Evolutionary conservation across 2,888 invertebrate genomes (phyloP), one percentile per base, ranked within the genome.

Genomic region (Pseudanteris insignis): DNA sequence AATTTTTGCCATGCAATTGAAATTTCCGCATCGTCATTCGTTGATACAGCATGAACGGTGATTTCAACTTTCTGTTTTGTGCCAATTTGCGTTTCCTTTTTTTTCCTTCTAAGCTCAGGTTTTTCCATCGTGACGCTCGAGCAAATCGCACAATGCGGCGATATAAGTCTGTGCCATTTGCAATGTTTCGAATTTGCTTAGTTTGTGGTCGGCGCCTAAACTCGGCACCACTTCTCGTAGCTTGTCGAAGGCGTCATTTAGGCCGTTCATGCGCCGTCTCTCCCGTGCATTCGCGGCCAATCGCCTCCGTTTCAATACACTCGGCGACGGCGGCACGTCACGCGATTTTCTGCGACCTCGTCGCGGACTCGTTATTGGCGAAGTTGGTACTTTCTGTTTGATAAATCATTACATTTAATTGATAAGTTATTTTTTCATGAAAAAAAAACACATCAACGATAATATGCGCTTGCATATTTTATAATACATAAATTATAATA

Each of bases 111-210:
- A n/a, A n/a, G 10, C 14, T 63, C 15, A 44, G 13, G 50, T 50
- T 25, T 58, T 58, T 8, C 50, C 28, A 33, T 63, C 59, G 65
- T 79, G 79, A 25, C 81, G 77, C 54, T 85, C 83, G 40, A 89
- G 81, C 28, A 89, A 81, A 72, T 89, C 89, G 74, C 86, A 84
- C 8, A 90, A 78, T 0, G 89, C 88, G 3, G 84, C 79, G 47
- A 90, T 90, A 71, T 90, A 90, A 3, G 86, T 88, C 71, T 90
- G 89, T 0, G 90, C 90, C 89, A 90, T 89, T 81, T 90, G 90
- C 15, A 90, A 79, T 0, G 90, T 90, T 75, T 90, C 90, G 73
- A 86, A 90, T 79, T 90, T 90, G 67, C 89, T 89, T 25, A 90
- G 80, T 76, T 89, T 88, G 70, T 88, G 86, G 70, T 90, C 88